Conservation (phyloP, 1,140 invertebrate species). For the Venturia canescens region DNA sequence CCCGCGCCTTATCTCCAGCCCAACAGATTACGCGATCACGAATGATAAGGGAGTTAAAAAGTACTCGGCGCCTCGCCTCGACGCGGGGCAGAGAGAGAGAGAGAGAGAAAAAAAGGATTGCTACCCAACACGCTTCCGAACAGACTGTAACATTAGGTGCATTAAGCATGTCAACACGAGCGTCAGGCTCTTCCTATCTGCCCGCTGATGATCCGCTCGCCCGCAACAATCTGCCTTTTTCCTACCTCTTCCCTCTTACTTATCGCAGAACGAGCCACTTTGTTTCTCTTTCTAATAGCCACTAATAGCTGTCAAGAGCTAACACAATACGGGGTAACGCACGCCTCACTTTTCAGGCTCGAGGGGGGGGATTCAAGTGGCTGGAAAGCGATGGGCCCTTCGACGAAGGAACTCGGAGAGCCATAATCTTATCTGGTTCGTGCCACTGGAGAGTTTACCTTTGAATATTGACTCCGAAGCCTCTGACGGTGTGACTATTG, state of each 20-base stretch:
- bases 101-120: too few relatives aligned
- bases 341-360: conserved; percentile 18
- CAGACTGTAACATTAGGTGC: conserved; percentile 56
- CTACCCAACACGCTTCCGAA: too few relatives aligned
- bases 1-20: too few relatives aligned
- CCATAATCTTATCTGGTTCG: conserved; percentile 27
- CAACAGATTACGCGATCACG: too few relatives aligned
- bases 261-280: not conserved
- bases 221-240: conserved; percentile 58
- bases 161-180: conserved; percentile 67
- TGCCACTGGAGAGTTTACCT: conserved; percentile 11
- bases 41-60: too few relatives aligned
- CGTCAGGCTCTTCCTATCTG: conserved; percentile 53
- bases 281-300: conserved; percentile 57
- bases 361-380: not conserved
- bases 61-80: too few relatives aligned
- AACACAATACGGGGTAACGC: conserved; percentile 55
- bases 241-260: conserved; percentile 5
- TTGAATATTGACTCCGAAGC: conserved; percentile 35
- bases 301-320: conserved; percentile 64
- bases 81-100: too few relatives aligned
- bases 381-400: not conserved
- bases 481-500: not conserved
- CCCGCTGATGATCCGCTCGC: conserved; percentile 44
- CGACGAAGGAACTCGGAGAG: not conserved